Evolutionary conservation across 2,113 vertebrate species (phyloP), one percentile per base, ranked within the genome.

Genomic region (Chrysochloris asiatica): DNA sequence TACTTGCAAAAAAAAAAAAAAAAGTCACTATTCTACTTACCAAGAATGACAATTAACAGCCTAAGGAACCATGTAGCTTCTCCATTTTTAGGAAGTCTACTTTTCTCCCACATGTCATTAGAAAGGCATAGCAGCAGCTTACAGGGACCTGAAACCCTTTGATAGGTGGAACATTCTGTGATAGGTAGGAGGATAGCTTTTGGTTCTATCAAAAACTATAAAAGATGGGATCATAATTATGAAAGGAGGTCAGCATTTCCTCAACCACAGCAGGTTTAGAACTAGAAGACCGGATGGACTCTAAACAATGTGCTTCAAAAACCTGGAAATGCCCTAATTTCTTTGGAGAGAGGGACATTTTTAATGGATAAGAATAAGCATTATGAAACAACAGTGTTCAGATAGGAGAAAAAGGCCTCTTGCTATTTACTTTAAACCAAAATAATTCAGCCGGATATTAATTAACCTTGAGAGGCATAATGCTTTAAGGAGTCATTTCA

Each of bases 401-500:
- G 52, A 38, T 10, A 22, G 33, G 61, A 12, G n/a, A 81, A 86
- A 45, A 65, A 61, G 41, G 67, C 3, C 12, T 14, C 41, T 43
- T 17, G n/a, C 48, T 61, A 67, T 13, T 52, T 90, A 61, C 45
- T 88, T 79, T 59, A 47, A 61, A 59, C 4, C 3, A 47, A 16
- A 47, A 7, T 56, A 76, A 83, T 78, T 79, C 48, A 81, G 6
- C 2, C 61, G 65, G 76, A 88, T 22, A 56, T 19, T 67, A 75
- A 75, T 79, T 84, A 86, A 86, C 36, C 33, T 54, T 41, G 26
- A 73, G 48, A 89, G 52, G n/a, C 17, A 26, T 14, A 41, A 43
- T 33, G 76, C 47, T 52, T 75, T 26, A 82, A 92, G 79, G 75
- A 33, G 9, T 21, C 81, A 38, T 86, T 93, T 83, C 52, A 48